Conservation (phyloP, 2,113 vertebrate species). For the Plectropomus leopardus region DNA sequence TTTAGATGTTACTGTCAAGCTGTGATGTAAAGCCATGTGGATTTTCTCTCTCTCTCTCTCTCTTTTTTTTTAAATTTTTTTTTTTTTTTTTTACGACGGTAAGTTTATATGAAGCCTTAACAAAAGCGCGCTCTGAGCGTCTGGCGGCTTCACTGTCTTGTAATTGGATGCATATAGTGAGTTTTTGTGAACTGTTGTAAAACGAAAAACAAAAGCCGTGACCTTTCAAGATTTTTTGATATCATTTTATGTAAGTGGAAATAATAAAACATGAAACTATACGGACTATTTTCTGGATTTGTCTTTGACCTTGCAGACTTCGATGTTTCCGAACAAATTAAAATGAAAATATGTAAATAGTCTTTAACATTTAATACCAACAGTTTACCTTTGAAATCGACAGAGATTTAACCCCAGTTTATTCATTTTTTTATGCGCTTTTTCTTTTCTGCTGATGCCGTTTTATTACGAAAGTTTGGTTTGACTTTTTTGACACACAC, state of each 20-base stretch:
- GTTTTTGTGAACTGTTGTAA: constrained; percentile 83
- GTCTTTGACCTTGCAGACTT: constrained; percentile 23
- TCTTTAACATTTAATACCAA: neutral
- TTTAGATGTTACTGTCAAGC: constrained; percentile 84
- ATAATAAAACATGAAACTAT: constrained; percentile 83
- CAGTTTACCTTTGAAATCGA: neutral
- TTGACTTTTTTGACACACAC: neutral
- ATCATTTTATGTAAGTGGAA: constrained; percentile 88
- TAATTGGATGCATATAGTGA: constrained; percentile 77
- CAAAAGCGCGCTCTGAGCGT: constrained; percentile 54
- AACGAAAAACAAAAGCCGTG: constrained; percentile 72
- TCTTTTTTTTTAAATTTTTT: constrained; percentile 62
- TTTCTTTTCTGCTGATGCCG: neutral
- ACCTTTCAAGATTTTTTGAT: constrained; percentile 84
- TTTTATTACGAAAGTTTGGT: neutral
- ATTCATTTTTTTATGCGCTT: neutral
- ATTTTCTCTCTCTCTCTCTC: too few species aligned
- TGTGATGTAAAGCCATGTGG: constrained; percentile 85
- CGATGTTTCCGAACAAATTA: neutral
- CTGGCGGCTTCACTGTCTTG: constrained; percentile 73
- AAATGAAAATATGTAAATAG: neutral
- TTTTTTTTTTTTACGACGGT: constrained; percentile 67
- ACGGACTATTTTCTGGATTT: constrained; percentile 25
- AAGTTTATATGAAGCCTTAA: constrained; percentile 58
- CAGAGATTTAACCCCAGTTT: neutral